Base-by-base conservation (phyloP, 2,888 invertebrate genomes). In the Amorpha juglandis region DNA sequence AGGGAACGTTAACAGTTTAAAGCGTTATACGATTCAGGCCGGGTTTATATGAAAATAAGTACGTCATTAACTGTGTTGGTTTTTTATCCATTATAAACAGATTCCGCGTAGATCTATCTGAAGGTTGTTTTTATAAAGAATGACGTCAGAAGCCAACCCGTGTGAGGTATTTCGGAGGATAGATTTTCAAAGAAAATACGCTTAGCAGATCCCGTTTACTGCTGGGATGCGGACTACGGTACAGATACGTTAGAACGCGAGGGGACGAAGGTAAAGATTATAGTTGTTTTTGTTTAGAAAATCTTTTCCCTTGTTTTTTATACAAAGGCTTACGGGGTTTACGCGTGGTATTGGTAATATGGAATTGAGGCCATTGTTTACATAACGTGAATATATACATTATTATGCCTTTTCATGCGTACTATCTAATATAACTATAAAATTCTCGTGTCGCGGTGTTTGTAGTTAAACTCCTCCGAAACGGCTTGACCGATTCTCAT, bases 121-220 rank as follows among this genome's bases (percentile, higher is more conserved):
- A 38, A 65, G 69, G 67, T 67, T 78, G 71, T 78, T 79, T 77
- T 78, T 76, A 72, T 78, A 78, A 75, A 76, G 72, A 74, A 68
- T 75, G 74, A 73, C 71, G 76, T 71, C 71, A 66, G 70, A 75
- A 77, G 74, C 77, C 76, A 76, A 74, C 75, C 77, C 75, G 69
- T 76, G 76, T 75, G 76, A 75, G 58, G 75, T 74, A 74, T 79
- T 81, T 78, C 74, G 73, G 53, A 68, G 81, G 83, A 86, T 86
- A 83, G 76, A 79, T 82, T 87, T 86, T 82, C 84, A 86, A 86
- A 86, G 84, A 84, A 86, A 87, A 86, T 80, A 86, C 74, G 80
- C 77, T 84, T 80, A 78, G 72, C 67, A 67, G 78, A 80, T 80
- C 79, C 77, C 74, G 78, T 82, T 80, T 77, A 76, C 76, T 77